Conservation (phyloP, 2,113 vertebrate species). For the Pan troglodytes region NHGRI_mPanTro3-v2.1_pri NC_072413.2:72247001-72247500, state of each 20-base stretch:
- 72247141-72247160: conserved; percentile 87
- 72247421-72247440: too few species aligned
- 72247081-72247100: conserved; percentile 84
- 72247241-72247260: not conserved
- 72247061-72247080: not conserved
- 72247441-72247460: too few species aligned
- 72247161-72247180: conserved; percentile 90
- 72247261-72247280: not conserved
- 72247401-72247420: too few species aligned
- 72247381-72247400: too few species aligned
- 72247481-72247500: too few species aligned
- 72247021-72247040: not conserved
- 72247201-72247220: conserved; percentile 96
- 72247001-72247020: conserved; percentile 12
- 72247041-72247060: not conserved
- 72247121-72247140: conserved; percentile 86
- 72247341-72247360: too few species aligned
- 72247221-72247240: conserved; percentile 87
- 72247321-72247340: too few species aligned
- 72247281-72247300: not conserved
- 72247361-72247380: too few species aligned
- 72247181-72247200: conserved; percentile 97
- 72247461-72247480: too few species aligned
- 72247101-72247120: conserved; percentile 92
- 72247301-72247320: not conserved